Evolutionary conservation across 2,797 vertebrate species (phyloP).

Genomic region (Scyliorhinus canicula): DNA sequence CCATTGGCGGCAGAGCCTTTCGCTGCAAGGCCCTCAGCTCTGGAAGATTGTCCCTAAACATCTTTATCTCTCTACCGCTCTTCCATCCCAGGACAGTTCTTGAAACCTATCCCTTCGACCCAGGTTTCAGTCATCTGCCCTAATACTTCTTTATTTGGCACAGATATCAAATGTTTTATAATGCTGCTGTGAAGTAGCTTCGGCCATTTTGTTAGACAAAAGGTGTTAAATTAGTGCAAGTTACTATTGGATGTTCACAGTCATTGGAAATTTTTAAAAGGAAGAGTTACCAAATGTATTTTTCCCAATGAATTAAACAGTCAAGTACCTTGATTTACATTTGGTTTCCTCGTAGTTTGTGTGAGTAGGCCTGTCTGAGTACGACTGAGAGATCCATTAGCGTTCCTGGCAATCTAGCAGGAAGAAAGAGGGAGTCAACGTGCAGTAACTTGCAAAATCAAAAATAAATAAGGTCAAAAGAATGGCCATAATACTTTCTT

Average conservation of each 20-base stretch:
- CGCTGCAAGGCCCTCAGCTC: neutral
- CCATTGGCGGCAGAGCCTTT: neutral
- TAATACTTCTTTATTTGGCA: neutral
- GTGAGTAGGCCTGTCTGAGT: neutral
- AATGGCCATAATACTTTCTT: neutral
- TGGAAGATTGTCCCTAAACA: neutral
- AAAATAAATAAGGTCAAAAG: neutral
- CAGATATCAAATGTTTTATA: neutral
- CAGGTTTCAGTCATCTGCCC: neutral
- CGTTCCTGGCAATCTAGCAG: neutral
- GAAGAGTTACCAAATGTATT: neutral
- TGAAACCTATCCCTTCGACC: neutral
- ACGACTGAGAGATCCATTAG: neutral
- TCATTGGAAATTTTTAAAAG: neutral
- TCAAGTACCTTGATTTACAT: neutral
- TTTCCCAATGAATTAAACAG: neutral
- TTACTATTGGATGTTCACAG: neutral
- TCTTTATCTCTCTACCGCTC: neutral
- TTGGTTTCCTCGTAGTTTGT: neutral
- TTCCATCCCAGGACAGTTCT: neutral
- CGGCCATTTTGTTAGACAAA: neutral
- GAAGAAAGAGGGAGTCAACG: neutral
- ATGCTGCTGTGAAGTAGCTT: neutral
- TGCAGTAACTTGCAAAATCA: neutral
- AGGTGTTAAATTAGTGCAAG: neutral